phyloP scores from a whole-genome alignment of 2,888 invertebrate genomes.

The Ommatoiulus sabulosus region DNA sequence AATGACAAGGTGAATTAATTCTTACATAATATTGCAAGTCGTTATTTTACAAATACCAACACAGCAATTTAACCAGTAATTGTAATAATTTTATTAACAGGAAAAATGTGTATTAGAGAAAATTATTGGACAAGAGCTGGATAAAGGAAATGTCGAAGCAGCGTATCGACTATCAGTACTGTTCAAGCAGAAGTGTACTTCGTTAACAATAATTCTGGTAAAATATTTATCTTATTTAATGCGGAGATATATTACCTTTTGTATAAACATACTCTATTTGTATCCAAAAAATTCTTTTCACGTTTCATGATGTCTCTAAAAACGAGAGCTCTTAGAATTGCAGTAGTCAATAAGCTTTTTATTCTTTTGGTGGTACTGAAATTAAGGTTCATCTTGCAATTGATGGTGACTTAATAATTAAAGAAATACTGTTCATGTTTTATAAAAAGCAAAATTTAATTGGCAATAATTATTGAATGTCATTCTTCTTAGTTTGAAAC shows the following conservation, averaged over 20 bases:
- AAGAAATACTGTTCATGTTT: no score
- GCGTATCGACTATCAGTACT: slow-evolving; percentile 50
- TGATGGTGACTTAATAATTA: no score
- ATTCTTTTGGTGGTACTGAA: no score
- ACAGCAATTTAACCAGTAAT: neutral
- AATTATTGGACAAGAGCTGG: slow-evolving; percentile 55
- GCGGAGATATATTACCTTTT: no score
- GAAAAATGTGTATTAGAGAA: slow-evolving; percentile 48
- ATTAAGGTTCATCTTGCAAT: no score
- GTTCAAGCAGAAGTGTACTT: slow-evolving; percentile 47
- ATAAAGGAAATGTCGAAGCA: slow-evolving; percentile 47
- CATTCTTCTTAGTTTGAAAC: no score
- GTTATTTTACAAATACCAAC: neutral
- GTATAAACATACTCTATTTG: no score
- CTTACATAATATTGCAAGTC: neutral
- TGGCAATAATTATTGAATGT: no score
- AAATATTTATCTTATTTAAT: neutral
- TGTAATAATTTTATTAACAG: neutral
- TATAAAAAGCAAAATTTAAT: no score
- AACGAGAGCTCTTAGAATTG: neutral
- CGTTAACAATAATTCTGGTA: slow-evolving; percentile 54
- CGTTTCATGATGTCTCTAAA: no score
- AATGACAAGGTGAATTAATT: neutral
- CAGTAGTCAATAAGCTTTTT: no score
- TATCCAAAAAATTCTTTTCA: neutral